Base-by-base conservation (phyloP, 2,113 vertebrate species). In the Sclerurus mexicanus region DNA sequence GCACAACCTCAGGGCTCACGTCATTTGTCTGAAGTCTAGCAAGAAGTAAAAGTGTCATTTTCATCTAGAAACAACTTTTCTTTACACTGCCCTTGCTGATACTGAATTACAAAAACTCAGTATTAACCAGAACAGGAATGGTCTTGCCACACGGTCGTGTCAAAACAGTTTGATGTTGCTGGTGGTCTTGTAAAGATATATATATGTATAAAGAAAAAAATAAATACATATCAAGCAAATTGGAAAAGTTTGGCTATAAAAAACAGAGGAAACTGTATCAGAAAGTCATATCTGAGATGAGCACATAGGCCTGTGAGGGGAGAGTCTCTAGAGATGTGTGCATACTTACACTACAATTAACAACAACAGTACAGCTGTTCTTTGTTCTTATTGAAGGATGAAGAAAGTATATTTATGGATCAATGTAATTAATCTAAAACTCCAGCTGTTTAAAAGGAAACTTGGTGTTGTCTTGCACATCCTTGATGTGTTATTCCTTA, bases 371-470 rank as follows among this genome's bases (percentile, higher is more conserved):
- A 62, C 89, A 89, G 91, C 80, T 95, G 86, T 56, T 87, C 76
- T 71, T 90, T 81, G 52, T 78, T 94, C 83, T 87, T 49, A 52
- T 4, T 75, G 93, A 92, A 92, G 27, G 53, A 89, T 53, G 46
- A 90, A 75, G 52, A 85, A 89, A 81, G 37, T 67, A 25, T 81
- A 76, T 81, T 90, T 89, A 78, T 56, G 49, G 16, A 67, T 31
- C 71, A 22, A 89, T 72, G 47, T 50, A 92, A 92, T 55, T 86
- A 77, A 80, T 92, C 42, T 90, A 63, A 64, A 88, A 81, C 40
- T 86, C 72, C 79, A 93, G 59, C 52, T 83, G 64, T 90, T 86
- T 77, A 47, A 90, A 86, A 84, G 68, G 76, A 92, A 90, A 71
- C 47, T 37, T 84, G 60, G 72, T 74, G 27, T 44, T 77, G 42